Evolutionary conservation across 2,888 invertebrate species (phyloP).

Genomic region (Hofmannophila pseudospretella): DNA sequence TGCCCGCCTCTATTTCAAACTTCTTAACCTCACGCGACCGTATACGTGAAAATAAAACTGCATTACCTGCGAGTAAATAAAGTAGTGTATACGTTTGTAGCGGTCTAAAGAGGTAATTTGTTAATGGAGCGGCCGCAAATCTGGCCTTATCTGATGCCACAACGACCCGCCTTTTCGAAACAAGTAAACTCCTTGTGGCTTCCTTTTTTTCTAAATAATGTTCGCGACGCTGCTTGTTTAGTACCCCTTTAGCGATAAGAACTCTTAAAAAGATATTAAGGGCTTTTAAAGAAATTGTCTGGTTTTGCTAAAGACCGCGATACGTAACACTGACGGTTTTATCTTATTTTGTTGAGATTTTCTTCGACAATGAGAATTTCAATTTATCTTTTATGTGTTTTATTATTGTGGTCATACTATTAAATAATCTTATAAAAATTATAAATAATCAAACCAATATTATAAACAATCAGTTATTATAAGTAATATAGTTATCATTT

Average conservation of each 20-base stretch:
- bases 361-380: no score
- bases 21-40: conserved; percentile 36
- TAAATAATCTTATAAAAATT: no score
- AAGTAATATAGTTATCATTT: no score
- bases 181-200: conserved; percentile 59
- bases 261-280: conserved; percentile 66
- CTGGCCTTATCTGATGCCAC: conserved; percentile 65
- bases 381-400: no score
- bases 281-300: conserved; percentile 68
- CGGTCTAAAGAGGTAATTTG: conserved; percentile 63
- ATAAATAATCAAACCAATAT: no score
- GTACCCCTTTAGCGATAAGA: conserved; percentile 65
- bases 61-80: conserved; percentile 23
- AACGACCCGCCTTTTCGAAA: conserved; percentile 65
- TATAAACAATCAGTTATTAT: no score
- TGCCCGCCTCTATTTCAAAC: conserved; percentile 28
- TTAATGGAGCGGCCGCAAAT: conserved; percentile 70
- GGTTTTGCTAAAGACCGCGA: conserved; percentile 29
- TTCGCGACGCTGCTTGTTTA: conserved; percentile 60
- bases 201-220: conserved; percentile 68
- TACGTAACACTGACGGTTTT: conserved; percentile 17
- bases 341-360: conserved; percentile 10
- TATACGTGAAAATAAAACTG: conserved; percentile 32
- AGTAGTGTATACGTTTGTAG: conserved; percentile 16
- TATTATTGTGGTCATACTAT: no score